Percentiles rank a stretch among this genome's conserved stretches.
Conservation (phyloP, 2,888 invertebrate genomes). For the Arge pagana region DNA sequence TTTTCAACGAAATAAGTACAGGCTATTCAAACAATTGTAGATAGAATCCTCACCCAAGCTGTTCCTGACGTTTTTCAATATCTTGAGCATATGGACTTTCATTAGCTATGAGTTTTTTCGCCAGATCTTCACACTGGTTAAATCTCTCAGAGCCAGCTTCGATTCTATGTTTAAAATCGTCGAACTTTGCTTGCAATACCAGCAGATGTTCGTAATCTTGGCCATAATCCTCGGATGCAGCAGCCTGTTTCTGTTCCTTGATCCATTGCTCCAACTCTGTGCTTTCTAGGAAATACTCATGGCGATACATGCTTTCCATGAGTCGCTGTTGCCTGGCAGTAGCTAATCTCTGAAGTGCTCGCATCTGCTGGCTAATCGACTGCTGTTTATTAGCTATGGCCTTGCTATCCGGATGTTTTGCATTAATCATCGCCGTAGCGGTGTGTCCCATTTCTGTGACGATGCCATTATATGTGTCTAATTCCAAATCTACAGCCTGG, state of each 20-base stretch:
- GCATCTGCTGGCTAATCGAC: slow-evolving; percentile 76
- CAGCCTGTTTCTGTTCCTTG: slow-evolving; percentile 84
- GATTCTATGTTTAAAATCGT: slow-evolving; percentile 88
- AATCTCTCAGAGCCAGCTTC: slow-evolving; percentile 90
- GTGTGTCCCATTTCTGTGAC: slow-evolving; percentile 91
- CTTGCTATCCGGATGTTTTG: slow-evolving; percentile 83
- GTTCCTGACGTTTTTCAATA: slow-evolving; percentile 84
- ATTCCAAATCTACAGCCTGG: slow-evolving; percentile 83
- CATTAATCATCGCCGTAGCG: slow-evolving; percentile 78
- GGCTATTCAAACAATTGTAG: too few relatives aligned
- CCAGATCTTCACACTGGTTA: slow-evolving; percentile 86
- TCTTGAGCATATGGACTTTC: slow-evolving; percentile 86
- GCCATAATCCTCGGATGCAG: slow-evolving; percentile 91
- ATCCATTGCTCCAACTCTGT: slow-evolving; percentile 92
- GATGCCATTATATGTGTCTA: slow-evolving; percentile 90
- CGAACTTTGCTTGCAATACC: slow-evolving; percentile 86
- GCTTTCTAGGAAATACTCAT: slow-evolving; percentile 89
- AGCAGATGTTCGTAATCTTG: slow-evolving; percentile 91
- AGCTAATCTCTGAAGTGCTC: slow-evolving; percentile 79
- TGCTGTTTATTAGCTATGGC: slow-evolving; percentile 78
- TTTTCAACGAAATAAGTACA: too few relatives aligned
- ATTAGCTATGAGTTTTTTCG: slow-evolving; percentile 83
- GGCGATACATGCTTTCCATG: slow-evolving; percentile 88
- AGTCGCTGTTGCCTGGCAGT: slow-evolving; percentile 80
- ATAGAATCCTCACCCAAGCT: slow-evolving; percentile 74